These are phyloP conservation scores for Paramormyrops kingsleyae DNA, from an alignment of 2,113 vertebrate species.

Conservation along the genomic window DNA sequence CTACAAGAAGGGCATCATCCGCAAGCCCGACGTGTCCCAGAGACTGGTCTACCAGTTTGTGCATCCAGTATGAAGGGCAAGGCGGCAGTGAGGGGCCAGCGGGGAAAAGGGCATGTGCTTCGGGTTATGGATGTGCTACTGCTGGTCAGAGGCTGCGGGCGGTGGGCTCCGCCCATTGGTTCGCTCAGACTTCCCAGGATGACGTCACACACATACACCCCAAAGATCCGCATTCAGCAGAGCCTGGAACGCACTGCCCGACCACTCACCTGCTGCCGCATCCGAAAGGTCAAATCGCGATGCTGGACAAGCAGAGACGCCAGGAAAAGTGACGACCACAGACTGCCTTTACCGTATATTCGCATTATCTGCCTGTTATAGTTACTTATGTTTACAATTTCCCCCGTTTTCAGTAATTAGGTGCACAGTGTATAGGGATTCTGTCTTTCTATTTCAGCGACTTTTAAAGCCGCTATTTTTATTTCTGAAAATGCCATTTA, in stretches of 20 bases:
- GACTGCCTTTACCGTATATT: conserved; percentile 12
- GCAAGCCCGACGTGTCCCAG: conserved; percentile 85
- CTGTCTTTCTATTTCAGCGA: conserved; percentile 4
- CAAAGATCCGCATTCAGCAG: background rate
- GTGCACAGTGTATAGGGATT: background rate
- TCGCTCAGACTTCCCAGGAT: background rate
- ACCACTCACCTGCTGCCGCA: background rate
- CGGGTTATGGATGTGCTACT: background rate
- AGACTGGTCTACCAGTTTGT: conserved; percentile 93
- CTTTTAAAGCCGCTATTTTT: conserved; percentile 5
- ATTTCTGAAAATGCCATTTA: background rate
- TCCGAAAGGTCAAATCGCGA: background rate
- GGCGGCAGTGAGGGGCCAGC: background rate
- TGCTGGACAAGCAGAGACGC: background rate
- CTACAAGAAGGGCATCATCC: conserved; percentile 95
- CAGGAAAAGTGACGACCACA: background rate
- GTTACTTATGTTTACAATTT: background rate
- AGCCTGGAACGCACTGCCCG: background rate
- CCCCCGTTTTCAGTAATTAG: background rate
- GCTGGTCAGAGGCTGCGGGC: background rate
- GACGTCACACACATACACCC: background rate
- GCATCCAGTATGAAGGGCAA: conserved; percentile 67
- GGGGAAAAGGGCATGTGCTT: background rate
- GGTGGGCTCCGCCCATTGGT: background rate
- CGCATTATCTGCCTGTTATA: conserved; percentile 23